A percentile compares a stretch with the other conserved stretches of the same genome.
phyloP scores from a whole-genome alignment of 92 coral and sea anemone genomes.

The Blastomussa wellsi region DNA sequence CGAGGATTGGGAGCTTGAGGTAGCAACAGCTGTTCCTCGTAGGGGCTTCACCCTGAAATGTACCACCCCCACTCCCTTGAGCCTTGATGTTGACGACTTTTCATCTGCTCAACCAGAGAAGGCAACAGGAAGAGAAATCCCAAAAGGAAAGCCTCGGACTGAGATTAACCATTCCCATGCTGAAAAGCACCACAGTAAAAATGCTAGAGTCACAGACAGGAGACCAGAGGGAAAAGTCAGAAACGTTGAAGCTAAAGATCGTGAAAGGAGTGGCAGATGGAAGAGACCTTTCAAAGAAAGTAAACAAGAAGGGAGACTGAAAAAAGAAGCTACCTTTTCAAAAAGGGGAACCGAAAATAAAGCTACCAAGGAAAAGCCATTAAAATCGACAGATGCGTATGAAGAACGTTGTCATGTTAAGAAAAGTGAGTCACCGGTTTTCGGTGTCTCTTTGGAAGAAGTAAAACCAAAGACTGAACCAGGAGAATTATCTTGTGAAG shows the following conservation, averaged over 20 bases:
- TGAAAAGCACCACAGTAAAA: not conserved
- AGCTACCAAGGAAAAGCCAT: not conserved
- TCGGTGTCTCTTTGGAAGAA: not conserved
- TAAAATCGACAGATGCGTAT: not conserved
- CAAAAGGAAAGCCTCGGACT: constrained; percentile 7
- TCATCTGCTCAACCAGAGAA: not conserved
- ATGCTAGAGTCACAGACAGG: not conserved
- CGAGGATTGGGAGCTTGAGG: constrained; percentile 68
- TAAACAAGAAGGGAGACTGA: not conserved
- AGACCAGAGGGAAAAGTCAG: not conserved
- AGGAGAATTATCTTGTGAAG: not conserved
- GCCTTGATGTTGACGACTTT: constrained; percentile 56
- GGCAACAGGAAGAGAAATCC: not conserved
- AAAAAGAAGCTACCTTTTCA: not conserved
- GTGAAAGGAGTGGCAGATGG: not conserved
- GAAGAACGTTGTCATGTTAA: not conserved
- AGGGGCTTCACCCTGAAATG: constrained; percentile 34
- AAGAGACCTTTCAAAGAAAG: not conserved
- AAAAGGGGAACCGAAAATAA: not conserved
- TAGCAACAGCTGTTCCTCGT: constrained; percentile 28
- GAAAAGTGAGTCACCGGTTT: not conserved
- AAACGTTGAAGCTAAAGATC: not conserved
- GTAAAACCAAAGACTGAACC: not conserved
- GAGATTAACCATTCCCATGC: not conserved
- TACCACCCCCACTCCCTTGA: constrained; percentile 46